Base-by-base conservation (phyloP, 2,113 vertebrate species). In the Amblyornis subalaris region DNA sequence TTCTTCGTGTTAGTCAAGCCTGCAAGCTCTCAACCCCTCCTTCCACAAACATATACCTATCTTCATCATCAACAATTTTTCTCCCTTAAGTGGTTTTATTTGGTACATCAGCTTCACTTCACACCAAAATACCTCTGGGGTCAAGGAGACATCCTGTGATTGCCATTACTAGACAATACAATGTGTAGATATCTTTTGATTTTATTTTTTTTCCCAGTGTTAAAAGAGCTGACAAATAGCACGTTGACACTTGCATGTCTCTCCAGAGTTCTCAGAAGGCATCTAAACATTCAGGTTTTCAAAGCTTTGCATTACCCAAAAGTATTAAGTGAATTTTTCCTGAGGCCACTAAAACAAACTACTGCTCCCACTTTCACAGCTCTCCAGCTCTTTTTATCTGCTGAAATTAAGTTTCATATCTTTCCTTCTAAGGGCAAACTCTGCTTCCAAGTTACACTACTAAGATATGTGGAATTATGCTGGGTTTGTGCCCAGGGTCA, bases 201-300 rank as follows among this genome's bases (percentile, higher is more conserved):
- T 36, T 54, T n/a, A 9, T 22, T 25, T 35, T 36, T 22, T 21
- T 5, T 1, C 9, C 6, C 4, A 1, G 13, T 60, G 28, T 67
- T 90, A 77, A 77, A 90, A 74, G 69, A 90, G 58, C 84, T 94
- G 74, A 87, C 70, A 94, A 89, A 92, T 50, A 95, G 35, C 94
- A 95, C 29, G 40, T 95, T 97, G 91, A 93, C 93, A 92, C 85
- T 95, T 96, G 81, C 31, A 84, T 9, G 60, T 57, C 79, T 90
- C 80, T 93, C n/a, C 19, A 33, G 26, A 83, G 40, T 54, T 93
- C 87, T 93, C 71, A 80, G 72, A 94, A 96, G 84, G 89, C 78
- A 94, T 96, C 92, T 85, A 94, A 96, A 96, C 89, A 91, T 92
- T 94, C 80, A 93, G 71, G 88, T 89, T 96, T 96, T 97, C 95